A percentile compares a stretch with the other conserved stretches of the same genome.
Conservation (phyloP, 2,888 invertebrate species). For the Mantis religiosa region DNA sequence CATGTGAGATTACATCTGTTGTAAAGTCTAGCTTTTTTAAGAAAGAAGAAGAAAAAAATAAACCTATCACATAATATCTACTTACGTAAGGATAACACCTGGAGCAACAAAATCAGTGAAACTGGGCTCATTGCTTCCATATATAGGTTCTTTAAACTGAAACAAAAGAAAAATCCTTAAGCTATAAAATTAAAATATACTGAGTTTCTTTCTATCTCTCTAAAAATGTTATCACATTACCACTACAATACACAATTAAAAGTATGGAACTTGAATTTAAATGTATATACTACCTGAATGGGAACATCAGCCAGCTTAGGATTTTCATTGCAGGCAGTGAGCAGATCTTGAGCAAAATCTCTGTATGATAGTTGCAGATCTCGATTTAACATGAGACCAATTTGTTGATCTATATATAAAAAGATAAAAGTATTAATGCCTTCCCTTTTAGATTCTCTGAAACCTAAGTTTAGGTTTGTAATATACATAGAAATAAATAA, state of each 20-base stretch:
- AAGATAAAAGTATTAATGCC: too few relatives aligned
- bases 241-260: background rate
- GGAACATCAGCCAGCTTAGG: conserved; percentile 84
- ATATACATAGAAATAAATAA: too few relatives aligned
- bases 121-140: conserved; percentile 82
- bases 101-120: conserved; percentile 96
- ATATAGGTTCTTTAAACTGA: conserved; percentile 80
- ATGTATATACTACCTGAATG: conserved; percentile 49
- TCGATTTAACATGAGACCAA: conserved; percentile 81
- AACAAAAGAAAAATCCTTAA: conserved; percentile 35
- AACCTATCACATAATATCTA: conserved; percentile 31
- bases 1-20: too few relatives aligned
- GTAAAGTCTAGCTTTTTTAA: too few relatives aligned
- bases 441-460: too few relatives aligned
- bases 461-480: too few relatives aligned
- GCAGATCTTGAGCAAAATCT: conserved; percentile 72
- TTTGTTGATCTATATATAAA: conserved; percentile 72
- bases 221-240: background rate
- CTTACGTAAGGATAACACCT: conserved; percentile 89
- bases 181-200: background rate
- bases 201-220: background rate
- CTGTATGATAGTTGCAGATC: conserved; percentile 83
- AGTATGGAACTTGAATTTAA: background rate
- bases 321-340: conserved; percentile 72
- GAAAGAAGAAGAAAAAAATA: background rate